Evolutionary conservation across 2,797 vertebrate species (phyloP).

Genomic region (Cyclura pinguis): DNA sequence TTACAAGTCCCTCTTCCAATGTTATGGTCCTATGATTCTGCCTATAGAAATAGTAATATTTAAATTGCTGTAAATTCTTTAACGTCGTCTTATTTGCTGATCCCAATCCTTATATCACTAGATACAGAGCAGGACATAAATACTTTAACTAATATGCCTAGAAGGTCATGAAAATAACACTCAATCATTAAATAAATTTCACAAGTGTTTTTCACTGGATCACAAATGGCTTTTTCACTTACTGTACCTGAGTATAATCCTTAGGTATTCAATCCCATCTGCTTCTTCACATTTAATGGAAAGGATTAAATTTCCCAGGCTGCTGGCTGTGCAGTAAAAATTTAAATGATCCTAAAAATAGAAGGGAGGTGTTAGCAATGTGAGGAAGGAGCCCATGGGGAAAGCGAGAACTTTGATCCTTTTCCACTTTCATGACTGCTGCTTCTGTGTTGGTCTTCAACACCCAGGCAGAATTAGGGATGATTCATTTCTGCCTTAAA

Average conservation of each 20-base stretch:
- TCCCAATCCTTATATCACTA: too few relatives aligned
- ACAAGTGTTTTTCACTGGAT: not conserved
- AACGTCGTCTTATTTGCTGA: too few relatives aligned
- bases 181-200: not conserved
- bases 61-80: too few relatives aligned
- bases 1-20: not conserved
- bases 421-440: not conserved
- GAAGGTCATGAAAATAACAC: not conserved
- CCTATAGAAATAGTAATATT: too few relatives aligned
- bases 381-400: rapidly evolving
- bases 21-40: not conserved
- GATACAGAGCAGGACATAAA: too few relatives aligned
- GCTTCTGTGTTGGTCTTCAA: not conserved
- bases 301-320: slow-evolving; percentile 94
- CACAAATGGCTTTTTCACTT: not conserved
- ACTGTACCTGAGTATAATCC: slow-evolving; percentile 94
- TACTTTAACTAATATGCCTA: too few relatives aligned
- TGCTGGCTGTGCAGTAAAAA: slow-evolving; percentile 95
- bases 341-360: slow-evolving; percentile 94
- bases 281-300: slow-evolving; percentile 95
- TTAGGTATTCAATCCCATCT: slow-evolving; percentile 92
- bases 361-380: slow-evolving; percentile 47
- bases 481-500: not conserved
- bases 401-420: rapidly evolving
- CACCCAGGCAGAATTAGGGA: not conserved